These are phyloP conservation scores for Dicerorhinus sumatrensis DNA, from an alignment of 2,113 vertebrate genomes.

Conservation along the genomic window DNA sequence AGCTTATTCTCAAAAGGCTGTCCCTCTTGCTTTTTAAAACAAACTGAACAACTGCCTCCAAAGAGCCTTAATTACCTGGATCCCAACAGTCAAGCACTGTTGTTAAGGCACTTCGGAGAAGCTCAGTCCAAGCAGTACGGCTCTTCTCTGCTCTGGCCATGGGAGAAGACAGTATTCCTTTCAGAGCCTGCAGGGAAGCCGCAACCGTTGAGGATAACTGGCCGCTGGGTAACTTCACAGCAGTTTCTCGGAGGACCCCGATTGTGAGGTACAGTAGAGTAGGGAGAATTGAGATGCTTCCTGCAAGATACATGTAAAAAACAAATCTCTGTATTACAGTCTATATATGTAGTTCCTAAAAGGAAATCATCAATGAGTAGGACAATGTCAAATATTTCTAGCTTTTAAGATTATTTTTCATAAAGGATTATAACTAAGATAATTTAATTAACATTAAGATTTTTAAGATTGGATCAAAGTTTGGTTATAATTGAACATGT, in stretches of 20 bases:
- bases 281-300: constrained; percentile 95
- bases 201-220: constrained; percentile 85
- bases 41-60: background rate
- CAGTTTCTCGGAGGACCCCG: constrained; percentile 93
- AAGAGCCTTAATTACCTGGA: constrained; percentile 83
- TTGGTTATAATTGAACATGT: constrained; percentile 12
- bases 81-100: constrained; percentile 92
- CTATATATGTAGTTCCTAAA: background rate
- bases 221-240: constrained; percentile 84
- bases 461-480: constrained; percentile 7
- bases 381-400: background rate
- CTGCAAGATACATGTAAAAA: constrained; percentile 83
- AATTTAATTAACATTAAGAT: constrained; percentile 14
- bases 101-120: constrained; percentile 91
- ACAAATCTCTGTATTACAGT: background rate
- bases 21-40: constrained; percentile 17
- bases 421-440: constrained; percentile 2
- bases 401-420: background rate
- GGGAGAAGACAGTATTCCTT: constrained; percentile 91
- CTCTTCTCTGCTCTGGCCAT: constrained; percentile 96
- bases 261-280: constrained; percentile 94
- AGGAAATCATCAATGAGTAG: constrained; percentile 8
- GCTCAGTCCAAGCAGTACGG: constrained; percentile 90
- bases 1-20: background rate
- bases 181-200: constrained; percentile 92